A percentile compares a stretch with the other conserved stretches of the same genome.
phyloP scores from a whole-genome alignment of 2,888 invertebrate genomes.

The Lasioglossum villosulum region DNA sequence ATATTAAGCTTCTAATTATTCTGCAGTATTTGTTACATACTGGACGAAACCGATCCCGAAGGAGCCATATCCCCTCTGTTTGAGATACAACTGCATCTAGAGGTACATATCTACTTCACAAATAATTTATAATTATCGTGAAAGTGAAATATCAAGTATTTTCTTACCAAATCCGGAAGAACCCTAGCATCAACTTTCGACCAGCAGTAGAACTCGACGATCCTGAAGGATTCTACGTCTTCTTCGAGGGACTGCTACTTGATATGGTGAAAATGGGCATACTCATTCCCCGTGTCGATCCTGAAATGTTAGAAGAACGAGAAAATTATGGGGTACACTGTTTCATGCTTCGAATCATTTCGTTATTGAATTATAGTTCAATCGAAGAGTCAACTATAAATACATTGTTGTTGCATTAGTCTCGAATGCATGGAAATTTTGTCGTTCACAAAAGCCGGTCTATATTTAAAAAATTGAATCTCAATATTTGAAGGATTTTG shows the following conservation, averaged over 20 bases:
- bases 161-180: conserved; percentile 87
- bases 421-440: background rate
- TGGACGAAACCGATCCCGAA: conserved; percentile 87
- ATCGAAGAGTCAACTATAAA: no score
- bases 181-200: conserved; percentile 89
- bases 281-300: conserved; percentile 88
- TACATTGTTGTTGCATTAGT: background rate
- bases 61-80: conserved; percentile 89
- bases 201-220: conserved; percentile 90
- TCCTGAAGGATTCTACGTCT: conserved; percentile 88
- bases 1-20: conserved; percentile 11
- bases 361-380: background rate
- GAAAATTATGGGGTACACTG: conserved; percentile 78
- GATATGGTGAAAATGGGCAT: conserved; percentile 92
- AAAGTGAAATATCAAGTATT: background rate
- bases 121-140: background rate
- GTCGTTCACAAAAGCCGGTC: background rate
- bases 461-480: no score
- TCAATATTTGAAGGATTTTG: no score
- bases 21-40: conserved; percentile 86
- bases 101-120: conserved; percentile 82
- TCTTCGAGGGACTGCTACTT: conserved; percentile 89
- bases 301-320: conserved; percentile 69
- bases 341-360: background rate
- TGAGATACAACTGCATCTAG: conserved; percentile 90